These are phyloP conservation scores for Plecturocebus donacophilus DNA, from an alignment of 2,113 vertebrate genomes.

Conservation along the genomic window DNA sequence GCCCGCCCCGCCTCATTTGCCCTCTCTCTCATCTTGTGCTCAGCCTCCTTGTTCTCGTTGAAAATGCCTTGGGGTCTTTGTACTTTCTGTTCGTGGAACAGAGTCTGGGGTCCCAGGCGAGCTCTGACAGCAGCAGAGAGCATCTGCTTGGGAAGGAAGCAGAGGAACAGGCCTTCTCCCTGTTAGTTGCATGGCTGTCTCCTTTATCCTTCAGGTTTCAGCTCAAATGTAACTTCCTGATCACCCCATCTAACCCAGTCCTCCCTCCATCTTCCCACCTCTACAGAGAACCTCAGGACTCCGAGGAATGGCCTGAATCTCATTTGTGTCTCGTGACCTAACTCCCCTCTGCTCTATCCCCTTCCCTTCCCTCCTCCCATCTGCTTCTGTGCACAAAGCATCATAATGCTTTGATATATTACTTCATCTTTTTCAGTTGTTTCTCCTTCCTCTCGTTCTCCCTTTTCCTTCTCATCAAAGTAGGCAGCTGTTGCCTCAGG, in stretches of 20 bases:
- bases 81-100: too few species aligned
- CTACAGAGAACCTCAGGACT: background rate
- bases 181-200: background rate
- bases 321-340: background rate
- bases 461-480: background rate
- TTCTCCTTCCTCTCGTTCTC: background rate
- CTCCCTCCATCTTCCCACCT: fast-evolving
- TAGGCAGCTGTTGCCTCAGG: background rate
- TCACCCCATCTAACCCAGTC: background rate
- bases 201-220: background rate
- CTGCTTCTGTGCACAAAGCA: background rate
- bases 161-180: too few species aligned
- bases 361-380: background rate
- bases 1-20: background rate
- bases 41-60: background rate
- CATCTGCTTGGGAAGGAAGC: too few species aligned
- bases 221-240: background rate
- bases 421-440: background rate
- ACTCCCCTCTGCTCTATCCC: fast-evolving
- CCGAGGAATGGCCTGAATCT: background rate
- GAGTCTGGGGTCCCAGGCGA: too few species aligned
- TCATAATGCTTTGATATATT: background rate
- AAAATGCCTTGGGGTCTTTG: too few species aligned
- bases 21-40: too few species aligned
- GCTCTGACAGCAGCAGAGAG: too few species aligned